Evolutionary conservation across 2,888 invertebrate genomes (phyloP).

Genomic region (Drosophila infuscata): DNA sequence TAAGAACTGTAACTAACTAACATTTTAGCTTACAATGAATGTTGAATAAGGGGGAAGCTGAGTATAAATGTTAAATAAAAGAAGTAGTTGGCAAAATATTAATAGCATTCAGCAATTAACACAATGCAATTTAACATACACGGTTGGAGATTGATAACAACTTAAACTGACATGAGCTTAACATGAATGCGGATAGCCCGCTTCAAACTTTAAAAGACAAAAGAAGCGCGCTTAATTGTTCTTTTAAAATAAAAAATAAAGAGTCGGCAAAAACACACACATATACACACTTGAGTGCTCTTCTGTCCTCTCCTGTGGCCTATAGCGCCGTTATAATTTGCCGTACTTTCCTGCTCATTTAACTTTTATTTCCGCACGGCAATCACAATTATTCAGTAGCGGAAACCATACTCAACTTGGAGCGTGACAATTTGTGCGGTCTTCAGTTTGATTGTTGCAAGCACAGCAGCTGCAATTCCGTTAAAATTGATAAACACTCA

Average conservation of each 20-base stretch:
- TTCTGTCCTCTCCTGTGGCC: constrained; percentile 11
- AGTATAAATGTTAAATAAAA: background rate
- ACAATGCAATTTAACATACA: background rate
- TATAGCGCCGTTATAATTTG: constrained; percentile 60
- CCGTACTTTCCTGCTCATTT: constrained; percentile 83
- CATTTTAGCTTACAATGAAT: background rate
- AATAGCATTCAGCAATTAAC: background rate
- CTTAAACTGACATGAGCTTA: background rate
- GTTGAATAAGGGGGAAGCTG: background rate
- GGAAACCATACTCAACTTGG: constrained; percentile 57
- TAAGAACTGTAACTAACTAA: background rate
- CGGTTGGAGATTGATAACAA: background rate
- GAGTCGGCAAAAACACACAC: constrained; percentile 3
- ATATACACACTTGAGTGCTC: background rate
- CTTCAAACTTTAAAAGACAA: background rate
- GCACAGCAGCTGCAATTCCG: constrained; percentile 31
- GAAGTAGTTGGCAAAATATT: background rate
- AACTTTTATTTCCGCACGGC: constrained; percentile 79
- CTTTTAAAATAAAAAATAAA: background rate
- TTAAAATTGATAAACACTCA: constrained; percentile 44
- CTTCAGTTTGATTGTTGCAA: constrained; percentile 27
- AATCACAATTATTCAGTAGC: constrained; percentile 82
- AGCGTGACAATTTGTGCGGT: constrained; percentile 55
- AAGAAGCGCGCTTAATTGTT: background rate
- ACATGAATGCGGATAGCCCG: background rate